phyloP scores from a whole-genome alignment of 2,797 vertebrate species.

The Peromyscus eremicus region DNA sequence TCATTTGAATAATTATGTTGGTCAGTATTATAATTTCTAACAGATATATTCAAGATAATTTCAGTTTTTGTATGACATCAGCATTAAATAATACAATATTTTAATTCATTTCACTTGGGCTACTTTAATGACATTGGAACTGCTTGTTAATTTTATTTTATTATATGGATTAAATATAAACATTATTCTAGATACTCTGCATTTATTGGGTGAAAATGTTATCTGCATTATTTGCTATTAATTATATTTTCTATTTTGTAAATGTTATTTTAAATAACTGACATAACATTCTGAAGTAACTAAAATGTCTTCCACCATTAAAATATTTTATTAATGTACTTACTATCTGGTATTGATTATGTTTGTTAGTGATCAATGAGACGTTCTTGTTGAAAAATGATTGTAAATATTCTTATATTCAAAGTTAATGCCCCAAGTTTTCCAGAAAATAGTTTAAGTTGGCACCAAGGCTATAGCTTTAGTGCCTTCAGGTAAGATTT shows the following conservation, averaged over 20 bases:
- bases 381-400: not conserved
- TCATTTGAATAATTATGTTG: not conserved
- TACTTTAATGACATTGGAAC: not conserved
- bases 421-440: not conserved
- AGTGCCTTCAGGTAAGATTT: not conserved
- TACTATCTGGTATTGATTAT: not conserved
- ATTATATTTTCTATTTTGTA: not conserved
- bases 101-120: not conserved
- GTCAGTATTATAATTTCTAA: not conserved
- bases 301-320: not conserved
- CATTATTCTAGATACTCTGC: not conserved
- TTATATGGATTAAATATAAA: not conserved
- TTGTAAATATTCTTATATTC: not conserved
- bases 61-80: constrained; percentile 9
- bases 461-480: not conserved
- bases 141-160: not conserved
- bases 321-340: not conserved
- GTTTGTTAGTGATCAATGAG: not conserved
- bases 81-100: not conserved
- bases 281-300: not conserved
- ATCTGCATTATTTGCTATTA: not conserved
- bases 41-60: not conserved
- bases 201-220: not conserved
- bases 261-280: not conserved
- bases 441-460: not conserved